Conservation (phyloP, 2,797 vertebrate species). For the Halcyon leucocephala region DNA sequence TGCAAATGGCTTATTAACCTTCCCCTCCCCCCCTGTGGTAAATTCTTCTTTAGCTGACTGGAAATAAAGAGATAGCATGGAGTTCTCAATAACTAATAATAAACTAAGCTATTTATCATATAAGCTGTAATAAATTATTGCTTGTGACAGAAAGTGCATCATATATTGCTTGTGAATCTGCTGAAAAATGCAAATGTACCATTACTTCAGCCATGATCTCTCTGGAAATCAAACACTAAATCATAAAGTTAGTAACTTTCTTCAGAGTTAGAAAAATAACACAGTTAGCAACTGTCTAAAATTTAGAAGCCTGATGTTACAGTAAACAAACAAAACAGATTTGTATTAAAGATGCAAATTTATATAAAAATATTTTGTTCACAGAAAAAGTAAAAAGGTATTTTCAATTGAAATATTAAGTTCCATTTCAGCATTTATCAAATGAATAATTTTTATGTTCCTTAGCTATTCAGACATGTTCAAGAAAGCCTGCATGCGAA, state of each 20-base stretch:
- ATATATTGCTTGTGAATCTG: background rate
- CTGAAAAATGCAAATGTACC: background rate
- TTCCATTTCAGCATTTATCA: background rate
- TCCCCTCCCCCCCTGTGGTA: background rate
- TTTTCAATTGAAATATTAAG: background rate
- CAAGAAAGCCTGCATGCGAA: background rate
- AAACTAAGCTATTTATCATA: background rate
- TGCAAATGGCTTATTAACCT: background rate
- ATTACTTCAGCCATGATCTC: background rate
- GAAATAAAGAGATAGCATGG: background rate
- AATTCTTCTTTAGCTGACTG: background rate
- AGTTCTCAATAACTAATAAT: background rate
- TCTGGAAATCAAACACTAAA: background rate
- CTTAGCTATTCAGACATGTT: background rate
- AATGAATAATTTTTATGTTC: background rate
- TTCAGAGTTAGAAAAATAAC: background rate
- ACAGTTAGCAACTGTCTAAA: background rate
- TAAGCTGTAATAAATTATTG: background rate
- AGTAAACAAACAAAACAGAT: background rate
- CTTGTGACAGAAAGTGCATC: background rate
- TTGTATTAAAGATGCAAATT: background rate
- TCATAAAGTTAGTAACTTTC: background rate
- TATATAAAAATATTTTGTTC: background rate
- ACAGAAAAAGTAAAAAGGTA: background rate
- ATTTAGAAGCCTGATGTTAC: background rate